Conservation (phyloP, 2,888 invertebrate genomes). For the Trissolcus brochymenae region DNA sequence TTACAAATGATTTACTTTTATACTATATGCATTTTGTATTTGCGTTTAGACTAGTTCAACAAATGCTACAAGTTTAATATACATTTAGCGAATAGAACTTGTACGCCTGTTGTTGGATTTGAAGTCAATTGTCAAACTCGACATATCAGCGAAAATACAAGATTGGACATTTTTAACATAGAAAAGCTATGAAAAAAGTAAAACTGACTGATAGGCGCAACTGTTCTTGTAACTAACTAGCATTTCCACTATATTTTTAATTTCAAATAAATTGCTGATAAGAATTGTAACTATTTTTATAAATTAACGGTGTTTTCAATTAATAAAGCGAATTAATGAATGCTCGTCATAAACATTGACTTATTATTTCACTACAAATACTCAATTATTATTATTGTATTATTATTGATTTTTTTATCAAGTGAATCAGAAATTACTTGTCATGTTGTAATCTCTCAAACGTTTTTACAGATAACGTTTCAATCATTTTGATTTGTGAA, state of each 20-base stretch:
- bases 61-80: background rate
- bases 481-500: too few species aligned
- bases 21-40: slow-evolving; percentile 2
- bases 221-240: slow-evolving; percentile 21
- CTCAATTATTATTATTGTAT: too few species aligned
- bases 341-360: slow-evolving; percentile 28
- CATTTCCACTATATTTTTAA: slow-evolving; percentile 48
- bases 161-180: background rate
- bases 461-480: too few species aligned
- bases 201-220: slow-evolving; percentile 12
- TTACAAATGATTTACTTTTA: slow-evolving; percentile 20
- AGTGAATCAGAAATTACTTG: too few species aligned
- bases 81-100: background rate
- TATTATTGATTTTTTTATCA: too few species aligned
- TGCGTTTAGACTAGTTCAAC: slow-evolving; percentile 10
- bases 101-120: background rate
- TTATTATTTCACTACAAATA: too few species aligned
- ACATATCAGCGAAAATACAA: background rate
- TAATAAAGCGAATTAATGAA: slow-evolving; percentile 34
- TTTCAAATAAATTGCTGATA: slow-evolving; percentile 39
- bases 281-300: slow-evolving; percentile 57
- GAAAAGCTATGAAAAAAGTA: slow-evolving; percentile 16
- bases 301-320: slow-evolving; percentile 39
- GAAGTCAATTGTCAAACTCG: background rate
- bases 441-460: too few species aligned